Conservation (phyloP, 2,113 vertebrate species). For the Cettia cetti region DNA sequence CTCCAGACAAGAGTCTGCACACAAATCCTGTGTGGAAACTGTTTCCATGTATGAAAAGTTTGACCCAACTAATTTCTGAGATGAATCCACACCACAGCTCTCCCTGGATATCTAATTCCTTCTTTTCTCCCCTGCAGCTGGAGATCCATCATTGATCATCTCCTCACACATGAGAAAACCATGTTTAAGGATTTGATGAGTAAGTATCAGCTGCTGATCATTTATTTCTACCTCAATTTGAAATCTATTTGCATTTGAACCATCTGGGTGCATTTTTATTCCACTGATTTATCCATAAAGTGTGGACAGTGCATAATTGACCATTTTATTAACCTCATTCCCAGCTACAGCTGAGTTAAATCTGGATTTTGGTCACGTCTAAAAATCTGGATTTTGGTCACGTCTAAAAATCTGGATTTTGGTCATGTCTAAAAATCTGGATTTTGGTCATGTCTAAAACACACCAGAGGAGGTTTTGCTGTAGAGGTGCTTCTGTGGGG, state of each 20-base stretch:
- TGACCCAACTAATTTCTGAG: background rate
- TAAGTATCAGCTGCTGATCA: conserved; percentile 73
- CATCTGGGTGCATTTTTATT: background rate
- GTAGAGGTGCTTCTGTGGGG: background rate
- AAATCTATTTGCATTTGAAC: background rate
- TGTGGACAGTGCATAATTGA: background rate
- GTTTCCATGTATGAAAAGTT: background rate
- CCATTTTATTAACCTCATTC: background rate
- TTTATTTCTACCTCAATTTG: background rate
- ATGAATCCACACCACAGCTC: background rate
- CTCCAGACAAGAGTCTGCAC: background rate
- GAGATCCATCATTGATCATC: conserved; percentile 93
- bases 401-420: background rate
- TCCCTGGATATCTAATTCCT: background rate
- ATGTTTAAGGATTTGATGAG: conserved; percentile 99
- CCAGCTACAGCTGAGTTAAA: background rate
- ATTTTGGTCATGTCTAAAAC: background rate
- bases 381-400: background rate
- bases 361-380: background rate
- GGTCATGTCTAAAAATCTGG: background rate
- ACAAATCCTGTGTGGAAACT: background rate
- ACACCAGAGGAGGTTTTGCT: background rate
- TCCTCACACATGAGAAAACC: conserved; percentile 96
- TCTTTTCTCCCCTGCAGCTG: conserved; percentile 74
- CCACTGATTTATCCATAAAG: background rate